Evolutionary conservation across 2,113 vertebrate species (phyloP), one percentile per base, ranked within the genome.

Genomic region (Laticauda laticaudata): DNA sequence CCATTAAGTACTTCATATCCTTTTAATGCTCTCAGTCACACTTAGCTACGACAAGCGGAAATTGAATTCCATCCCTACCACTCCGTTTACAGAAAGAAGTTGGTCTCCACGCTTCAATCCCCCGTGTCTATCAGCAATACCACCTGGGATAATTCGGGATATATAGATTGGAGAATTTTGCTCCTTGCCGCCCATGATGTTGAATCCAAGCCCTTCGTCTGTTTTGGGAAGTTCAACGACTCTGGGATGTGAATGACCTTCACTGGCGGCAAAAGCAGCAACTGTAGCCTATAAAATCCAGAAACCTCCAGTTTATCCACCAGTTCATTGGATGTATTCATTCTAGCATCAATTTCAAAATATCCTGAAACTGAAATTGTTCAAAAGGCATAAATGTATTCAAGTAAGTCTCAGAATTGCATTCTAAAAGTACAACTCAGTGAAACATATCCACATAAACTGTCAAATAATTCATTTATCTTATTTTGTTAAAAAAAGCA

Each of bases 151-250:
- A 96, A 99, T 99, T 85, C 99, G 98, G 11, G 99, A 99, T 96
- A 99, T 99, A 94, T 99, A 99, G 94, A 99, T 99, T 0, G 99
- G 99, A 2, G 99, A 99, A 95, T 99, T 99, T 96, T 99, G 99
- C 95, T 99, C 99, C 98, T 99, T 99, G 94, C 99, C 99, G 89
- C 99, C 99, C 99, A 99, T 99, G 91, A 99, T 99, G 96, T 99
- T 99, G 96, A 99, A 99, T 92, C 99, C 99, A 91, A 99, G 98
- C 15, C 99, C 99, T 97, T 99, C 99, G 95, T 99, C 99, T 0
- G 99, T 99, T 98, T 99, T 99, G 26, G 99, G 99, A 2, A 99
- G 98, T 93, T 99, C 99, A 95, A 99, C 99, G 29, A 99, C 99
- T 95, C 99, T 98, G 89, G 99, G 99, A 95, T 99, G 99, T 2